Percentiles rank a stretch among this genome's conserved stretches.
Evolutionary conservation across 2,888 invertebrate genomes (phyloP).

Genomic region (Xanthorhoe designata): DNA sequence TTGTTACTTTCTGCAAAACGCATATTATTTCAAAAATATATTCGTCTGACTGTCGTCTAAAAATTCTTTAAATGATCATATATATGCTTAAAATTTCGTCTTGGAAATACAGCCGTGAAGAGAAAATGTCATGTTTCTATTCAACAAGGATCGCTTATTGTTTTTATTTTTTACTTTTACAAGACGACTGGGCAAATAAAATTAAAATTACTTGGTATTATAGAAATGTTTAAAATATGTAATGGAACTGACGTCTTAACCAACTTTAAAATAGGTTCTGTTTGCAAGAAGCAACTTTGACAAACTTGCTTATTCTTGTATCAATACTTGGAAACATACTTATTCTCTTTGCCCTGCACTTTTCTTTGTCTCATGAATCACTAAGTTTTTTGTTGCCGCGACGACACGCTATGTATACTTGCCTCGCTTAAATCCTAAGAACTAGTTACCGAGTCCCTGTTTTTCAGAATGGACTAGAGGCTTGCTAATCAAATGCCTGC

Average conservation of each 20-base stretch:
- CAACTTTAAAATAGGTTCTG: neutral
- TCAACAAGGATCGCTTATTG: no score
- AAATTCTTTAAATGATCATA: no score
- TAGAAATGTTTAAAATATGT: neutral
- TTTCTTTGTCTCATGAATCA: constrained; percentile 18
- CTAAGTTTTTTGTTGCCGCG: constrained; percentile 2
- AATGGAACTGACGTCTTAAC: neutral
- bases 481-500: no score
- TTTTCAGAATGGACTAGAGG: neutral
- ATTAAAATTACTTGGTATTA: no score
- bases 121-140: no score
- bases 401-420: neutral
- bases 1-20: no score
- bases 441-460: constrained; percentile 5
- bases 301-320: neutral
- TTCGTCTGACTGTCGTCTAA: no score
- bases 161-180: no score
- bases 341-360: constrained; percentile 12
- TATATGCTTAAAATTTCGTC: no score
- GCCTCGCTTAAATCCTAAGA: neutral
- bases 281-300: neutral
- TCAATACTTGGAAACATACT: constrained; percentile 7
- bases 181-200: no score
- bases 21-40: no score
- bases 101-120: no score